Evolutionary conservation across 2,113 vertebrate species (phyloP).

Genomic region (Crotalus viridis): DNA sequence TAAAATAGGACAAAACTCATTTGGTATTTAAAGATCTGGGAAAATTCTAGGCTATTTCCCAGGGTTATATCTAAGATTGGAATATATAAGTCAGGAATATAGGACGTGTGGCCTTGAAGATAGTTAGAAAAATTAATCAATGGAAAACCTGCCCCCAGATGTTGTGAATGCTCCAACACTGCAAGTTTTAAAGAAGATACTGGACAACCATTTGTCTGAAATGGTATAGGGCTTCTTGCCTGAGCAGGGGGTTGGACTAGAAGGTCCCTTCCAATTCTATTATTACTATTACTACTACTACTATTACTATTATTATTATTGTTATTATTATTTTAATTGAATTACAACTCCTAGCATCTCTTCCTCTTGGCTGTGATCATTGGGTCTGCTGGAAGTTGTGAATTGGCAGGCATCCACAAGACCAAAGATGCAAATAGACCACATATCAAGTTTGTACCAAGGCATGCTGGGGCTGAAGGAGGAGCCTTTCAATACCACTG

Average conservation of each 20-base stretch:
- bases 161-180: too few relatives aligned
- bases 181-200: too few relatives aligned
- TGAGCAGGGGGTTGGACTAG: too few relatives aligned
- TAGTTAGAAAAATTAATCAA: neutral
- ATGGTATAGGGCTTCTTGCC: too few relatives aligned
- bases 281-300: too few relatives aligned
- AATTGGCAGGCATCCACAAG: neutral
- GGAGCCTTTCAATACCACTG: neutral
- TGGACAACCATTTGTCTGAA: too few relatives aligned
- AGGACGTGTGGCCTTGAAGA: neutral
- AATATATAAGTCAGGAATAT: neutral
- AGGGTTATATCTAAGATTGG: neutral
- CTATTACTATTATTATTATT: too few relatives aligned
- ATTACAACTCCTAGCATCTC: neutral
- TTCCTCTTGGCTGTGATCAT: neutral
- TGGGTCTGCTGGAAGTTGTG: neutral
- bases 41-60: neutral
- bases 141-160: too few relatives aligned
- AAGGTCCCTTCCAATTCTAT: too few relatives aligned
- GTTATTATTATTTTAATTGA: too few relatives aligned
- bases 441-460: neutral
- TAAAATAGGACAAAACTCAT: too few relatives aligned
- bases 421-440: neutral
- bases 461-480: neutral
- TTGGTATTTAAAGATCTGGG: neutral